Base-by-base conservation (phyloP, 2,113 vertebrate species). In the Prietella phreatophila region DNA sequence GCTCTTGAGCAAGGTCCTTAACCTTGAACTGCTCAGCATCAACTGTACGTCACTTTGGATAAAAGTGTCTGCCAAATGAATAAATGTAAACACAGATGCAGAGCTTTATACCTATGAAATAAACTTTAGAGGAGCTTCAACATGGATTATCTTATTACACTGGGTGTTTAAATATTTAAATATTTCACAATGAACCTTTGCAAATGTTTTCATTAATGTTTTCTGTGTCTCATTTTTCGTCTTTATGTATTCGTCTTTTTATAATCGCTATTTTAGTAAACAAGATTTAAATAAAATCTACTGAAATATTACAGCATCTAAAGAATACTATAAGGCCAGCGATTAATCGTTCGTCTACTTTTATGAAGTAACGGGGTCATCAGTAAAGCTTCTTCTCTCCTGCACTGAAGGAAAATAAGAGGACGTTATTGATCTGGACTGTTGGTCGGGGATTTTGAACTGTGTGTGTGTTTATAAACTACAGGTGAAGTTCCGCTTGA, bases 401-500 rank as follows among this genome's bases (percentile, higher is more conserved):
- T n/a, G 30, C 83, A 67, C 76, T 30, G 90, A 83, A 88, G 87
- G 33, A 82, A 91, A 61, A 89, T 89, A 91, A 93, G 84, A 93
- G 93, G 92, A 92, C 91, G 90, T 93, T 95, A 96, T 96, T 94
- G 95, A 97, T 96, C 94, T 58, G 84, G 86, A 76, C 63, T 92
- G 93, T 91, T 93, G 93, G 95, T 92, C 93, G 94, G 91, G 92
- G 94, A 93, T 93, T 91, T 94, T 96, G 95, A 97, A 96, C 95
- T 92, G 91, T 76, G 91, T 92, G 91, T 94, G 91, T 88, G 92
- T 94, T 94, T 95, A 91, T 94, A 94, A 95, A 94, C 95, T 94
- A 90, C 93, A 94, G 93, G 96, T 96, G 95, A 96, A 97, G 95
- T 95, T 93, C 89, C 91, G 95, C 95, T 95, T 91, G 91, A 92